Base-by-base conservation (phyloP, 2,797 vertebrate genomes). In the Pristis pectinata region DNA sequence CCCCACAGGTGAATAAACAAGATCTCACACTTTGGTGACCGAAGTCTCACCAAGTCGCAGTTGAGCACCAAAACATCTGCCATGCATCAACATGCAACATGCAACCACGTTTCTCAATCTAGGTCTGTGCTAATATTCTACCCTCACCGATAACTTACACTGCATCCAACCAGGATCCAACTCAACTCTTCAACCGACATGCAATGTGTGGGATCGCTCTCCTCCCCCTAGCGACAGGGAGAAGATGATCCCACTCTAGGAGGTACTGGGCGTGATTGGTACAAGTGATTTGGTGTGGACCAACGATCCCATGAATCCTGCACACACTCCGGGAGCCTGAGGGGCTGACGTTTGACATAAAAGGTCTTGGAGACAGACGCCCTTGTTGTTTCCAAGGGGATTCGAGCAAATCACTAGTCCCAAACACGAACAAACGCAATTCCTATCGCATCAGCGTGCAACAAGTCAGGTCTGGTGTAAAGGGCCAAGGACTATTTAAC, bases 401-500 rank as follows among this genome's bases (percentile, higher is more conserved):
- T 67, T 9, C 19, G 0, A 91, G 59, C 87, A 67, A 91, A 91
- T 41, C 59, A 91, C 61, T 22, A n/a, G n/a, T 67, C n/a, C 87
- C 59, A 67, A 61, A 41, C 87, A 67, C 11, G 87, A 67, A 91
- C n/a, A 79, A n/a, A 79, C 61, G 22, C 19, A 41, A 91, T 9
- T 41, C 61, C 59, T 67, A 91, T 24, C 59, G 91, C 6, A 91
- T 41, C 87, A 91, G 87, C 87, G n/a, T 91, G 87, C 87, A 91
- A 91, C 61, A 91, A 41, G 59, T 91, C 61, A 91, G 59, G 22
- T 41, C 87, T 91, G 87, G 61, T 67, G n/a, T 67, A 64, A 67
- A 67, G n/a, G 37, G 64, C 37, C 19, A 19, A 61, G n/a, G n/a
- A 67, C n/a, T 3, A 67, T 59, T 67, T 10, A 91, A 41, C 3